These are phyloP conservation scores for Cebidichthys violaceus DNA, from an alignment of 2,113 vertebrate genomes.

Conservation along the genomic window DNA sequence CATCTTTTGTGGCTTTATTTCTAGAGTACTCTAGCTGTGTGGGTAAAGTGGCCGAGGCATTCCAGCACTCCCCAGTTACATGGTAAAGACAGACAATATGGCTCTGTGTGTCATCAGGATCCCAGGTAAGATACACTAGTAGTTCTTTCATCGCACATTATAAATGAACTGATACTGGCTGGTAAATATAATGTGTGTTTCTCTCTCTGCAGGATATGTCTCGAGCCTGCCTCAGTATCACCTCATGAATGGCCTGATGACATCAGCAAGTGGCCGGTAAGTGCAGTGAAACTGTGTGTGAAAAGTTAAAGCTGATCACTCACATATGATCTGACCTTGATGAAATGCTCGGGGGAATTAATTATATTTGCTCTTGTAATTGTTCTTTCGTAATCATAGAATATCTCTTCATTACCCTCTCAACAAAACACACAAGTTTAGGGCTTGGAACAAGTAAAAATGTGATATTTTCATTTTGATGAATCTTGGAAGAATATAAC, in stretches of 20 bases:
- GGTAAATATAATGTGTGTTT: not conserved
- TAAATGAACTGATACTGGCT: not conserved
- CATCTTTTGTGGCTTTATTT: constrained; percentile 26
- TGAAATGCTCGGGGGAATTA: not conserved
- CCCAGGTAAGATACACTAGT: constrained; percentile 85
- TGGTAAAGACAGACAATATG: constrained; percentile 85
- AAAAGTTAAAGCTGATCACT: not conserved
- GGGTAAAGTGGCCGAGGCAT: constrained; percentile 96
- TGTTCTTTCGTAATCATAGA: not conserved
- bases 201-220: constrained; percentile 88
- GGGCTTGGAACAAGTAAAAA: not conserved
- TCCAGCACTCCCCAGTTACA: constrained; percentile 88
- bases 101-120: constrained; percentile 98
- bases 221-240: constrained; percentile 93
- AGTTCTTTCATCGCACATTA: too few relatives aligned
- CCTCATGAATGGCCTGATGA: constrained; percentile 98
- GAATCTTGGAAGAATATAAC: not conserved
- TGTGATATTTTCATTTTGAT: not conserved
- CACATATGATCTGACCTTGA: not conserved
- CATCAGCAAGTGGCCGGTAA: constrained; percentile 99
- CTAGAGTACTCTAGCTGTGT: constrained; percentile 94
- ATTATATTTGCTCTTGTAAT: not conserved
- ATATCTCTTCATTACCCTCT: not conserved
- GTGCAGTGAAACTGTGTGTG: constrained; percentile 47
- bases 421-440: not conserved